Evolutionary conservation across 2,888 invertebrate genomes (phyloP).

Genomic region (Xylota segnis): DNA sequence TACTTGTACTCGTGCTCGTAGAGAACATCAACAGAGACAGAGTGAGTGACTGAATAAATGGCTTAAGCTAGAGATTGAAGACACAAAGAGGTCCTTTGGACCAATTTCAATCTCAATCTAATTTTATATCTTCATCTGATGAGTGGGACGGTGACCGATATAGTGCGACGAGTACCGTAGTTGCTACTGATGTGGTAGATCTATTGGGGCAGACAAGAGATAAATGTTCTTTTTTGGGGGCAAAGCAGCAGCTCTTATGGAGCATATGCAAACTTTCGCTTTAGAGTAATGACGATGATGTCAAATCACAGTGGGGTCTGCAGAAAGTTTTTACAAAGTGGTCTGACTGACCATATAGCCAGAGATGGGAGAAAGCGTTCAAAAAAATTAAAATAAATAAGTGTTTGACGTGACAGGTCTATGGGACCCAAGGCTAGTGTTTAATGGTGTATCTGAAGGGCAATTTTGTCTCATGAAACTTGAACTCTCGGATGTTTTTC

Average conservation of each 20-base stretch:
- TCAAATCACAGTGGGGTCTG: slow-evolving; percentile 18
- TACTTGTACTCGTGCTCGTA: too few relatives aligned
- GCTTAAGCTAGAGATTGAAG: slow-evolving; percentile 29
- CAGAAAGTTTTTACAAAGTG: too few relatives aligned
- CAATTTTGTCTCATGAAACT: too few relatives aligned
- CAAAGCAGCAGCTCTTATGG: slow-evolving; percentile 14
- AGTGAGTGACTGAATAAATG: slow-evolving; percentile 55
- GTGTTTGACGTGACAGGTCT: too few relatives aligned
- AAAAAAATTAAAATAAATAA: too few relatives aligned
- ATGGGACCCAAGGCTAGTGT: too few relatives aligned
- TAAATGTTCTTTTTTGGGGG: slow-evolving; percentile 34
- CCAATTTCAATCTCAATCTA: slow-evolving; percentile 66
- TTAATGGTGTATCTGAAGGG: too few relatives aligned
- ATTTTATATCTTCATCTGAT: slow-evolving; percentile 59
- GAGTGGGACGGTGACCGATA: slow-evolving; percentile 21
- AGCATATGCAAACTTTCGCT: slow-evolving; percentile 54
- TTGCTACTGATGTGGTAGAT: slow-evolving; percentile 23
- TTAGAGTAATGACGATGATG: slow-evolving; percentile 13
- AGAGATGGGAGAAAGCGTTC: too few relatives aligned
- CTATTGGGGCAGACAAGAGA: slow-evolving; percentile 14
- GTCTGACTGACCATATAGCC: too few relatives aligned
- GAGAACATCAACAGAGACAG: neutral
- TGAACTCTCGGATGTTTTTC: too few relatives aligned
- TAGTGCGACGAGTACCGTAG: neutral
- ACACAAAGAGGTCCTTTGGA: slow-evolving; percentile 29